A percentile compares a stretch with the other conserved stretches of the same genome.
Evolutionary conservation across 2,888 invertebrate genomes (phyloP).

Genomic region (Drosophila crucigera): DNA sequence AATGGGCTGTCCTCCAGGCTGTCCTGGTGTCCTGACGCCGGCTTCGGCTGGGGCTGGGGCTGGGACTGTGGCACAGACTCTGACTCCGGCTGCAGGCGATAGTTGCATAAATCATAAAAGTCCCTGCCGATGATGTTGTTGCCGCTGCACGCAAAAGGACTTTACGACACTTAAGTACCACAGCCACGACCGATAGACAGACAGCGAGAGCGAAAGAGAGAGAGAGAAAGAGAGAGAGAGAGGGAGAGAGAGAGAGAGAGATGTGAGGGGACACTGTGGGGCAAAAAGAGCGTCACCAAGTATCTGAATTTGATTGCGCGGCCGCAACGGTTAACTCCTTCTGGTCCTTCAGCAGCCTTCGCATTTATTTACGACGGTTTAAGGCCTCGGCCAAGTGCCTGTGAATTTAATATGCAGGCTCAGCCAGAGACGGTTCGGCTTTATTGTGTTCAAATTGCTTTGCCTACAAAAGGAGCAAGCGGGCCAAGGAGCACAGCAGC

Average conservation of each 20-base stretch:
- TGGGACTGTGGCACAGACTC: slow-evolving; percentile 10
- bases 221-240: no score
- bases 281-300: slow-evolving; percentile 48
- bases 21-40: slow-evolving; percentile 24
- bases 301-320: slow-evolving; percentile 82
- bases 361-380: slow-evolving; percentile 68
- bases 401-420: slow-evolving; percentile 59
- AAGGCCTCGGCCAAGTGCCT: slow-evolving; percentile 35
- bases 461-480: slow-evolving; percentile 22
- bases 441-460: slow-evolving; percentile 60
- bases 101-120: slow-evolving; percentile 82
- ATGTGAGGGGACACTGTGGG: slow-evolving; percentile 13
- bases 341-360: slow-evolving; percentile 21
- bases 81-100: slow-evolving; percentile 70
- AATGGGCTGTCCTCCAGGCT: slow-evolving; percentile 44
- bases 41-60: slow-evolving; percentile 4
- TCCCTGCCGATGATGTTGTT: slow-evolving; percentile 41
- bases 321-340: slow-evolving; percentile 65
- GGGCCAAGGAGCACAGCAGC: background rate
- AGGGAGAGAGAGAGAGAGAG: slow-evolving; percentile 1
- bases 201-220: background rate
- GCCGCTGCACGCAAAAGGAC: slow-evolving; percentile 65
- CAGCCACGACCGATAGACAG: slow-evolving; percentile 2
- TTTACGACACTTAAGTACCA: slow-evolving; percentile 80
- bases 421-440: slow-evolving; percentile 33